Conservation (phyloP, 2,113 vertebrate species). For the Urocitellus parryii region DNA sequence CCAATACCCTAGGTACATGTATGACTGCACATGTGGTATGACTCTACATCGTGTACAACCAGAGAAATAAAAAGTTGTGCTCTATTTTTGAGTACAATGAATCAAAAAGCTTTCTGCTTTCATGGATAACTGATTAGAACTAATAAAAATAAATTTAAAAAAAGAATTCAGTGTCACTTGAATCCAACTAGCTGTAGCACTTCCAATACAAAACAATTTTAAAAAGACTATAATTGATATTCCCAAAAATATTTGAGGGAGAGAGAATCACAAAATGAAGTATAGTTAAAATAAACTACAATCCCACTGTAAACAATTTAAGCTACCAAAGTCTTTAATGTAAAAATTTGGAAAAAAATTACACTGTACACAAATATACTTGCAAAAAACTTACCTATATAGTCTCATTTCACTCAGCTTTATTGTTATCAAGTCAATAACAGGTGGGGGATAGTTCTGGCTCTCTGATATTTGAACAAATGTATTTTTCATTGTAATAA, state of each 20-base stretch:
- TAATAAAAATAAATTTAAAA: too few species aligned
- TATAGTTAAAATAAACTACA: slow-evolving; percentile 47
- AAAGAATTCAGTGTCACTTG: slow-evolving; percentile 19
- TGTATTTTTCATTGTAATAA: slow-evolving; percentile 93
- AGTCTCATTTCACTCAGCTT: slow-evolving; percentile 95
- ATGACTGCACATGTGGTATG: too few species aligned
- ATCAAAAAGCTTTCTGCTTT: too few species aligned
- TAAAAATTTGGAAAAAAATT: not conserved
- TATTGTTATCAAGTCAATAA: slow-evolving; percentile 95
- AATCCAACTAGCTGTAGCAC: not conserved
- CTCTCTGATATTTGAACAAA: slow-evolving; percentile 90
- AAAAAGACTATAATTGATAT: slow-evolving; percentile 4
- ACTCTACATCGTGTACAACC: too few species aligned
- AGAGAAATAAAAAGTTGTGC: too few species aligned
- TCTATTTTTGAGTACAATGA: too few species aligned
- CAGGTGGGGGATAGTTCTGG: slow-evolving; percentile 90
- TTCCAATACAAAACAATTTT: not conserved
- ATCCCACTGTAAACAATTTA: slow-evolving; percentile 2
- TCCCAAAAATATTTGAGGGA: not conserved
- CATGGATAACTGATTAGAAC: too few species aligned
- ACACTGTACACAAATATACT: not conserved
- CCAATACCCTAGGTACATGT: too few species aligned
- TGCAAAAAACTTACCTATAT: slow-evolving; percentile 91
- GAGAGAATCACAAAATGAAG: not conserved
- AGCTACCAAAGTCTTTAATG: not conserved